Conservation (phyloP, 1,140 invertebrate genomes). For the Polyergus mexicanus region DNA sequence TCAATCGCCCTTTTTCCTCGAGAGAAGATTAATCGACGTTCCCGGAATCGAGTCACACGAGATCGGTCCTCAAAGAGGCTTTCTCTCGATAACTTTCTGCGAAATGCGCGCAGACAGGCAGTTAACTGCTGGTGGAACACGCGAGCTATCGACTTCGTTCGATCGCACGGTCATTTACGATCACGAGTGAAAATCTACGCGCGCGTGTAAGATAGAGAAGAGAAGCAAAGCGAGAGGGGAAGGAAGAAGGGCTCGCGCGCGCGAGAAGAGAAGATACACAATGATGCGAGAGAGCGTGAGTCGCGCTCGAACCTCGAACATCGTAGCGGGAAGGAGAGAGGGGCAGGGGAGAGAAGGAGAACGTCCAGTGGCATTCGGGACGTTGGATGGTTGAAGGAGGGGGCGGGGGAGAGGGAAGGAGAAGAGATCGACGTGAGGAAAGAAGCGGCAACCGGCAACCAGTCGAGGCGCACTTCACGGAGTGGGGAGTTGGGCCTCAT, state of each 20-base stretch:
- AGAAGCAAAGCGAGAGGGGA: neutral
- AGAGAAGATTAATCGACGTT: slow-evolving; percentile 9
- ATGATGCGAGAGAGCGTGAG: slow-evolving; percentile 64
- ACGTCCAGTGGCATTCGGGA: slow-evolving; percentile 73
- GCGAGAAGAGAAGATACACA: slow-evolving; percentile 31
- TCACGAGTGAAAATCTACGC: slow-evolving; percentile 41
- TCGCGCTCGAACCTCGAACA: slow-evolving; percentile 7
- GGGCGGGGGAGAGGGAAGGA: neutral
- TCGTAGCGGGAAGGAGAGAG: slow-evolving; percentile 5
- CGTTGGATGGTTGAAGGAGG: neutral
- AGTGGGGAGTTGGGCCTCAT: slow-evolving; percentile 74
- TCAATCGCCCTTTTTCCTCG: too few relatives aligned
- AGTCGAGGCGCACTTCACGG: slow-evolving; percentile 46
- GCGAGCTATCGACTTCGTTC: slow-evolving; percentile 33
- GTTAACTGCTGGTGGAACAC: slow-evolving; percentile 37
- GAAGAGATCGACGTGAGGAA: slow-evolving; percentile 58
- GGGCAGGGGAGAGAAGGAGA: slow-evolving; percentile 63
- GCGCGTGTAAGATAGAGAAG: slow-evolving; percentile 24
- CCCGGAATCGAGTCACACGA: slow-evolving; percentile 4
- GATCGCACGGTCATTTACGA: slow-evolving; percentile 51
- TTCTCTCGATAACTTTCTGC: slow-evolving; percentile 39
- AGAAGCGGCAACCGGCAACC: slow-evolving; percentile 69
- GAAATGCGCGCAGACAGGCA: slow-evolving; percentile 18
- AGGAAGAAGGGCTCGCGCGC: too few relatives aligned
- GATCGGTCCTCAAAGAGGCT: neutral